Percentiles rank a stretch among this genome's conserved stretches.
These are phyloP conservation scores for Cheilosia pagana DNA, from an alignment of 2,888 invertebrate genomes.

Conservation along the genomic window DNA sequence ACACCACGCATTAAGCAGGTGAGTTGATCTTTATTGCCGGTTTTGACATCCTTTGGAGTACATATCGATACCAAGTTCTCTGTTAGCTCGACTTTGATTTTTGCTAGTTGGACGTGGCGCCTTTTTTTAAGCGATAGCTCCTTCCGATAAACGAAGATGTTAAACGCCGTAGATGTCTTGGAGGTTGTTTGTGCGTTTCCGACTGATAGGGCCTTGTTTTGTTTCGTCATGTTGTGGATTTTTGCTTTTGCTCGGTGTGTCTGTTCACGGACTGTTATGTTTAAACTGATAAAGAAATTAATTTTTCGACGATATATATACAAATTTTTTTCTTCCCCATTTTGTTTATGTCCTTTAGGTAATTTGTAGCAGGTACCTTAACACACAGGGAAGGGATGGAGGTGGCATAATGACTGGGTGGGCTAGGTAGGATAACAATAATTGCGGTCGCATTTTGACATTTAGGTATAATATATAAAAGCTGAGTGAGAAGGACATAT, in stretches of 20 bases:
- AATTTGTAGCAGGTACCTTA: too few species aligned
- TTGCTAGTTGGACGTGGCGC: neutral
- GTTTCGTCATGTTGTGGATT: neutral
- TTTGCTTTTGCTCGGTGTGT: neutral
- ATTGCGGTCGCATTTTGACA: too few species aligned
- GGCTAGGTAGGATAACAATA: too few species aligned
- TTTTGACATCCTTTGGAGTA: neutral
- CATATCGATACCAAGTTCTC: neutral
- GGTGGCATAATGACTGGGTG: too few species aligned
- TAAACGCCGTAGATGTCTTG: neutral
- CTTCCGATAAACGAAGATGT: neutral
- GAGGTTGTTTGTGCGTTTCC: neutral
- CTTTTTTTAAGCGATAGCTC: neutral
- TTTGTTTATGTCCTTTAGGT: too few species aligned
- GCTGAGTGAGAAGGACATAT: too few species aligned
- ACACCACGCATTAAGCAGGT: neutral
- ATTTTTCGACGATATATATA: too few species aligned
- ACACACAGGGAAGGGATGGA: too few species aligned
- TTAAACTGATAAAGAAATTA: too few species aligned
- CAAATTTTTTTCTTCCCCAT: too few species aligned
- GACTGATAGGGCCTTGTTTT: neutral
- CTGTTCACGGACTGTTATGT: too few species aligned
- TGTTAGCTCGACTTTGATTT: neutral
- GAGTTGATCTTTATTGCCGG: neutral
- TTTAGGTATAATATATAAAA: too few species aligned